These are phyloP conservation scores for Syngnathus rostellatus DNA, from an alignment of 2,797 vertebrate species.

Conservation along the genomic window DNA sequence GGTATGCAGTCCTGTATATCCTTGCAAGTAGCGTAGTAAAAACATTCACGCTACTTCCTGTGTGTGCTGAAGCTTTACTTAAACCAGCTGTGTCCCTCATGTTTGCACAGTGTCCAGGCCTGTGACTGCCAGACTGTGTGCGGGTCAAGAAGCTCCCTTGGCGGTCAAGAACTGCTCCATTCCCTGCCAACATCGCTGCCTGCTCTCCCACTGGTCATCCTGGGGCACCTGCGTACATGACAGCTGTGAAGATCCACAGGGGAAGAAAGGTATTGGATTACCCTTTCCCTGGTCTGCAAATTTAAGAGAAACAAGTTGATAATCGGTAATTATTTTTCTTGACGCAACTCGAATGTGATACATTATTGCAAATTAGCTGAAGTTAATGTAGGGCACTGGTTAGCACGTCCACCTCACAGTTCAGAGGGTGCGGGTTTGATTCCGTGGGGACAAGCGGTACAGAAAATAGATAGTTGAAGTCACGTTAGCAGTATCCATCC, in stretches of 20 bases:
- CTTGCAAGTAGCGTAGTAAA: neutral
- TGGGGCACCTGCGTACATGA: slow-evolving; percentile 84
- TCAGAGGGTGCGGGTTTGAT: no score
- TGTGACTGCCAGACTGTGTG: slow-evolving; percentile 73
- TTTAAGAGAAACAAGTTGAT: neutral
- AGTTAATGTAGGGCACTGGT: neutral
- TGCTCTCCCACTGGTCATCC: slow-evolving; percentile 77
- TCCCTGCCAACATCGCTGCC: slow-evolving; percentile 73
- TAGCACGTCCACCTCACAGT: no score
- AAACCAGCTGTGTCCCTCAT: slow-evolving; percentile 20
- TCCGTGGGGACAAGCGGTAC: no score
- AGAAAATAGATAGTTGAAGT: no score
- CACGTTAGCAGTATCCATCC: no score
- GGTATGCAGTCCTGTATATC: neutral
- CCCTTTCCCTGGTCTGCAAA: neutral
- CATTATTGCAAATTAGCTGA: neutral
- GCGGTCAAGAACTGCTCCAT: slow-evolving; percentile 76
- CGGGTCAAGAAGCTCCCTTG: slow-evolving; percentile 65
- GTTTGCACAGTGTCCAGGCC: slow-evolving; percentile 77
- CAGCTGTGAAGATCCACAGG: slow-evolving; percentile 78
- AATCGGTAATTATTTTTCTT: neutral
- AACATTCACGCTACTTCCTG: slow-evolving; percentile 4
- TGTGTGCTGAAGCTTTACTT: slow-evolving; percentile 19
- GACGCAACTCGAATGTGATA: neutral
- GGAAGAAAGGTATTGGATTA: slow-evolving; percentile 79